Base-by-base conservation (phyloP, 1,140 invertebrate genomes). In the Zaprionus tsacasi region DNA sequence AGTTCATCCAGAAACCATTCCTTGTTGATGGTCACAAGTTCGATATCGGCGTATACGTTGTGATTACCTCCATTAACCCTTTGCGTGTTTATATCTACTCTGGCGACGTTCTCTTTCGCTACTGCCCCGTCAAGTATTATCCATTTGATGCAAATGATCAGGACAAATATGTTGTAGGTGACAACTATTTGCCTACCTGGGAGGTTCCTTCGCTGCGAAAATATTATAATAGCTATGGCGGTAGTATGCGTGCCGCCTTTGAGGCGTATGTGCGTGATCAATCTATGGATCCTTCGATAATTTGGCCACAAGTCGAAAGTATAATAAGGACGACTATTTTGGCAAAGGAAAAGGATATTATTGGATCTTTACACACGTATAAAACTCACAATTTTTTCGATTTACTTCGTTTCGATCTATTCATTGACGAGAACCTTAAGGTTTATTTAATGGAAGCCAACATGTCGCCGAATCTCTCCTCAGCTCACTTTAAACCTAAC, bases 401-500 rank as follows among this genome's bases (percentile, higher is more conserved):
- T 93, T 94, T 99, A 92, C 96, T 99, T 91, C 94, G 98, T 55
- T 97, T 99, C 89, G 98, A 99, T 93, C 96, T 99, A 92, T 95
- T 98, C 0, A 93, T 99, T 6, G 98, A 99, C 92, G 96, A 98
- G 78, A 93, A 98, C 56, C 88, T 99, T 0, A 97, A 97, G 55
- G 96, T 99, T 3, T 97, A 95, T 83, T 93, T 99, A 3, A 96
- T 99, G 95, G 98, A 99, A 93, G 98, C 97, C 1, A 99, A 99
- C 92, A 99, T 99, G 98, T 99, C 98, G 33, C 99, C 98, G 0
- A 99, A 99, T 94, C 94, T 99, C 25, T 98, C 97, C 0, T 99
- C 98, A 0, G 96, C 96, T 0, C 98, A 99, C 93, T 99, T 97
- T 92, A 95, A 96, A 48, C 96, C 95, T 0, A 99, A 99, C 92